These are phyloP conservation scores for Euborellia annulipes DNA, from an alignment of 1,140 invertebrate genomes.

Conservation along the genomic window DNA sequence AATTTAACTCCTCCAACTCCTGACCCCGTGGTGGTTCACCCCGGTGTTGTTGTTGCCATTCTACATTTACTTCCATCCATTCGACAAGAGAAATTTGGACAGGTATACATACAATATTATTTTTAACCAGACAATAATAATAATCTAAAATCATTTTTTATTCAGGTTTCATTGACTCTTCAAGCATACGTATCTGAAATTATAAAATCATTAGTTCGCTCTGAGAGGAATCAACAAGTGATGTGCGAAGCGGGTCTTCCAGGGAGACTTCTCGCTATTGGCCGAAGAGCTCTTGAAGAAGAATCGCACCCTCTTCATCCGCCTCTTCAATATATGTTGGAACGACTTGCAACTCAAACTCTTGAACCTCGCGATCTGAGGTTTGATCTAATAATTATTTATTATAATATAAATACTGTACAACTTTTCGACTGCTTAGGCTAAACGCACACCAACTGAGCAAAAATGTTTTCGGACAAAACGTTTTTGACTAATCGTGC, in stretches of 20 bases:
- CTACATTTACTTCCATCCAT: constrained; percentile 83
- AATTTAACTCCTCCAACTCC: constrained; percentile 60
- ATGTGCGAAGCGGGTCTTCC: constrained; percentile 92
- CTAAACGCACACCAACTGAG: too few species aligned
- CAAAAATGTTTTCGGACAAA: too few species aligned
- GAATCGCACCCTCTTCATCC: constrained; percentile 83
- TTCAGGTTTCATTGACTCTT: constrained; percentile 41
- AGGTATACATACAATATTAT: neutral
- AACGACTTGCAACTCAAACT: constrained; percentile 85
- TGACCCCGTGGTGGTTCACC: constrained; percentile 87
- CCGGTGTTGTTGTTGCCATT: constrained; percentile 89
- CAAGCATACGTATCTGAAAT: constrained; percentile 76
- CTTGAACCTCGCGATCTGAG: constrained; percentile 81
- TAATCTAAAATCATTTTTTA: too few species aligned
- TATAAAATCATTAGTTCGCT: constrained; percentile 81
- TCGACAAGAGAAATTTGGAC: too few species aligned
- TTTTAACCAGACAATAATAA: too few species aligned
- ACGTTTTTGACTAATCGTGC: too few species aligned
- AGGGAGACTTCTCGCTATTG: constrained; percentile 62
- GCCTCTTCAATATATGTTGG: constrained; percentile 86
- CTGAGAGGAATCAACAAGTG: constrained; percentile 91
- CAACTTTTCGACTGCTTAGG: too few species aligned
- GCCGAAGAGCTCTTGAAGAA: constrained; percentile 64
- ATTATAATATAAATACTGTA: too few species aligned
- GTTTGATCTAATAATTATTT: too few species aligned